These are phyloP conservation scores for Vulpes vulpes DNA, from an alignment of 2,113 vertebrate genomes.

Conservation along the genomic window DNA sequence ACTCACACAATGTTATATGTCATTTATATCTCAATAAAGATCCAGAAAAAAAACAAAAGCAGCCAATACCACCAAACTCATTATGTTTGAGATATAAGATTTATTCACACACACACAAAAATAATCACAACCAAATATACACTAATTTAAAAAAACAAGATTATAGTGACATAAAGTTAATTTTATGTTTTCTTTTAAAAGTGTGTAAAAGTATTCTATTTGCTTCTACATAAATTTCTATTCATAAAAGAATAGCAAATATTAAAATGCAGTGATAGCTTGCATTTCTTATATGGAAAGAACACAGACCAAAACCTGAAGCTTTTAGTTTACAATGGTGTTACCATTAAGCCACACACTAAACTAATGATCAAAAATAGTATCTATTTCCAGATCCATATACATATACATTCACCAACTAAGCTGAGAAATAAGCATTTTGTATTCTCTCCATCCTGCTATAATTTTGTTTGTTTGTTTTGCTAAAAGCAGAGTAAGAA, in stretches of 20 bases:
- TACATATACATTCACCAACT: constrained; percentile 58
- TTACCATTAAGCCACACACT: constrained; percentile 54
- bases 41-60: background rate
- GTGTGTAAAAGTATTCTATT: background rate
- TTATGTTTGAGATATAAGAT: background rate
- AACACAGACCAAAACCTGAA: constrained; percentile 41
- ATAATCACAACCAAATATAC: constrained; percentile 83
- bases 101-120: constrained; percentile 79
- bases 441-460: constrained; percentile 5
- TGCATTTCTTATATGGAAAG: constrained; percentile 59
- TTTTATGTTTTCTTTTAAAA: constrained; percentile 13
- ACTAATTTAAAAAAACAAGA: constrained; percentile 76
- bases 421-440: constrained; percentile 59
- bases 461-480: constrained; percentile 50
- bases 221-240: constrained; percentile 22
- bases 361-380: constrained; percentile 32
- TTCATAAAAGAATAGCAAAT: constrained; percentile 64
- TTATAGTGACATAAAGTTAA: constrained; percentile 51
- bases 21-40: background rate
- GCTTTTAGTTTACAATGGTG: constrained; percentile 59
- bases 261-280: constrained; percentile 52
- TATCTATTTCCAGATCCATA: constrained; percentile 12
- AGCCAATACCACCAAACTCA: background rate
- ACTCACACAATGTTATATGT: background rate
- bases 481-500: constrained; percentile 67